These are phyloP conservation scores for Setophaga petechia DNA, from an alignment of 2,113 vertebrate genomes.

Conservation along the genomic window DNA sequence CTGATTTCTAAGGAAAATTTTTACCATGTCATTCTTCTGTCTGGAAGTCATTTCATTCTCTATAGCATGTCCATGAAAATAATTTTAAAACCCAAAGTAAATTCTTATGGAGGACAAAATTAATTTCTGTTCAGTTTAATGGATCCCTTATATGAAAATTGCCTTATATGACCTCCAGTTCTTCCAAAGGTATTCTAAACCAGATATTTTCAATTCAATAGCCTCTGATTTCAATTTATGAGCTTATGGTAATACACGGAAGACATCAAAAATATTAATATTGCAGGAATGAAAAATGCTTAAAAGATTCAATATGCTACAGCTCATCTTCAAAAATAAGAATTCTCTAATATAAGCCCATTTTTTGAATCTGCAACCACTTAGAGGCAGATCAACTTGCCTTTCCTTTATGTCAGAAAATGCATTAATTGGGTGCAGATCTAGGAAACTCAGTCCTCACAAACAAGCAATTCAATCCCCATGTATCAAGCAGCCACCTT, in stretches of 20 bases:
- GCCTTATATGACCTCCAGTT: neutral
- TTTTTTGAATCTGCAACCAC: neutral
- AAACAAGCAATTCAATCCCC: neutral
- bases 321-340: neutral
- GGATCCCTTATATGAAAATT: neutral
- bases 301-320: neutral
- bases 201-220: neutral
- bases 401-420: neutral
- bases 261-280: neutral
- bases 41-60: neutral
- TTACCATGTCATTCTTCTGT: neutral
- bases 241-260: neutral
- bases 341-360: neutral
- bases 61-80: neutral
- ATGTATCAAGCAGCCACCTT: neutral
- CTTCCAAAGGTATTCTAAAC: neutral
- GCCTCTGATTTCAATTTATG: neutral
- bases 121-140: neutral
- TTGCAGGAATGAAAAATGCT: neutral
- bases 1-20: neutral
- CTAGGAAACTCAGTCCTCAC: neutral
- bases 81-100: neutral
- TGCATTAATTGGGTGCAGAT: neutral
- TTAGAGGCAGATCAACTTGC: neutral
- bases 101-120: neutral